Base-by-base conservation (phyloP, 2,888 invertebrate species). In the Drosophila subquinaria region DNA sequence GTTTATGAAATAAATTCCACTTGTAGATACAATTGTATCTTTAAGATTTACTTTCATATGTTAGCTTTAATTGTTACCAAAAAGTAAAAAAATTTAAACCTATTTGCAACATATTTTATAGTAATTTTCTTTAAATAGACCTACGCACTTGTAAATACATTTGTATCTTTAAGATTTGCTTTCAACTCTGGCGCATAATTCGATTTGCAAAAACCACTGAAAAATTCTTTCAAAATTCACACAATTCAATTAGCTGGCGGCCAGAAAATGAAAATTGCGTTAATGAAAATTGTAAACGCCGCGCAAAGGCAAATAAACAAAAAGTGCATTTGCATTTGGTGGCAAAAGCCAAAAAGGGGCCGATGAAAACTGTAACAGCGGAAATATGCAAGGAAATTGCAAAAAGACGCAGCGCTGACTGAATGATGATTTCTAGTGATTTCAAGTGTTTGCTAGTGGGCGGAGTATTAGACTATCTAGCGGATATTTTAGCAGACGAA, bases 381-480 rank as follows among this genome's bases (percentile, higher is more conserved):
- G 91, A 91, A 91, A 91, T 91, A 91, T 90, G 85, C 83, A 84
- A 89, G 91, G 91, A 91, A 91, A 91, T 91, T 91, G 91, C 89
- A 76, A 92, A 76, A 92, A 89, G 83, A 36, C 55, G 17, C 23
- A 30, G 79, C 82, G 84, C 65, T 77, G 88, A 88, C 73, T 72
- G 81, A 73, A 45, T 56, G 73, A 67, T 77, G 63, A 59, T 63
- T 27, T 27, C 27, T 5, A 5, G 27, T 5, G 8, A 30, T 30
- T 30, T 30, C 30, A 67, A 48, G 47, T 17, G 33, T 50, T 47
- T 43, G 43, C 33, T n/a, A 38, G 4, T 6, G 55, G 30, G 42
- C 51, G 53, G 35, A 45, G 42, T 20, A 23, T 63, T 36, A 4
- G 23, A 56, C 27, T 40, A 56, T 20, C 23, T 51, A 30, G 11